Conservation (phyloP, 2,888 invertebrate genomes). For the Andrena dorsata region DNA sequence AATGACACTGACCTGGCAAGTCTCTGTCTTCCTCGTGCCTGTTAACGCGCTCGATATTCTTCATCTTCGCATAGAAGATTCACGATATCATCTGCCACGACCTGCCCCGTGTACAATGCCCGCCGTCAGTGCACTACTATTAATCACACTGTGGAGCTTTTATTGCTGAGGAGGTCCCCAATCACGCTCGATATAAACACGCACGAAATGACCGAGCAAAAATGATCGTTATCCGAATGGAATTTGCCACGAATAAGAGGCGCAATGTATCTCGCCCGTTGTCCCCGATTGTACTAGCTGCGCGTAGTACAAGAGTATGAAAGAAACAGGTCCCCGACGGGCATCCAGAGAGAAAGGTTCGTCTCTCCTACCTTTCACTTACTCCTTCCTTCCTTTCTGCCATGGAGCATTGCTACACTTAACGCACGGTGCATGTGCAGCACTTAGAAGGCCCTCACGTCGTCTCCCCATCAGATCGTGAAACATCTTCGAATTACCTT, state of each 20-base stretch:
- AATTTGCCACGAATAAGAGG: background rate
- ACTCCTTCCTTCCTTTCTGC: constrained; percentile 42
- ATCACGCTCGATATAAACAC: background rate
- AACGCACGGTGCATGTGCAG: background rate
- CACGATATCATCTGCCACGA: background rate
- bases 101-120: background rate
- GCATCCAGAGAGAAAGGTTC: constrained; percentile 65
- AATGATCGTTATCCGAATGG: background rate
- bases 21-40: background rate
- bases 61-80: constrained; percentile 7
- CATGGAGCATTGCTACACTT: constrained; percentile 4
- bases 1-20: constrained; percentile 53
- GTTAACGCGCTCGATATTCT: background rate
- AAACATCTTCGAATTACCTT: background rate
- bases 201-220: background rate
- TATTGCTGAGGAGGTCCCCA: background rate
- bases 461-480: background rate
- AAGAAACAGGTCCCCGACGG: constrained; percentile 40
- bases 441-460: background rate
- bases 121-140: background rate
- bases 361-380: constrained; percentile 61
- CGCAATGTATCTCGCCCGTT: background rate
- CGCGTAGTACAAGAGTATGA: constrained; percentile 33
- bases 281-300: constrained; percentile 5
- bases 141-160: constrained; percentile 1